Conservation (phyloP, 2,113 vertebrate species). For the Sialia sialis region DNA sequence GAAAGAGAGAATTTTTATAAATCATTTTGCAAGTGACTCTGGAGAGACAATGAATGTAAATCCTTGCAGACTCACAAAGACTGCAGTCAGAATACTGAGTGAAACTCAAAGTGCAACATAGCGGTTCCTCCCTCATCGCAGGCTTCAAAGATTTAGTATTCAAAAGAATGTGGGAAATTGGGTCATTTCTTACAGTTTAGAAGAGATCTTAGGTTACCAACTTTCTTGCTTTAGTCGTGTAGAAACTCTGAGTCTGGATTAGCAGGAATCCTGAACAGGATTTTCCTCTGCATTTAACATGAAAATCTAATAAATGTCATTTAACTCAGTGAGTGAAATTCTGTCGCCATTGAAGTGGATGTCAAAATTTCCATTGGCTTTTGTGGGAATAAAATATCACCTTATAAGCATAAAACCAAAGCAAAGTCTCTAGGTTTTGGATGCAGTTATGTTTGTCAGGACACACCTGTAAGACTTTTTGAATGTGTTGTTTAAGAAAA, state of each 20-base stretch:
- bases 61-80: constrained; percentile 38
- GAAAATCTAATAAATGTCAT: constrained; percentile 39
- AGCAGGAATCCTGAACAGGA: constrained; percentile 23
- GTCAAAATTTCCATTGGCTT: constrained; percentile 22
- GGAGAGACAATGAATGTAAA: constrained; percentile 55
- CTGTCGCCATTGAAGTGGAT: background rate
- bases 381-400: background rate
- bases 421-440: constrained; percentile 6
- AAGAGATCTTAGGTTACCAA: constrained; percentile 48
- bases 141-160: constrained; percentile 50
- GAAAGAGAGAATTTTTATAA: constrained; percentile 42
- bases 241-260: constrained; percentile 38
- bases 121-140: background rate
- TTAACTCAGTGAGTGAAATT: constrained; percentile 24
- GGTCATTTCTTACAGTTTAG: constrained; percentile 42
- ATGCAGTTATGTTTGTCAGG: background rate
- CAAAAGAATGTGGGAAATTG: constrained; percentile 48
- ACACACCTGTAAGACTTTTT: background rate
- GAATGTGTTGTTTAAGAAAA: background rate
- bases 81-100: constrained; percentile 50
- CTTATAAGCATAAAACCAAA: background rate
- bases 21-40: constrained; percentile 21
- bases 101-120: constrained; percentile 14
- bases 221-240: constrained; percentile 7
- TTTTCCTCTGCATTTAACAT: constrained; percentile 44